phyloP scores from a whole-genome alignment of 2,113 vertebrate genomes.

The Limanda limanda region DNA sequence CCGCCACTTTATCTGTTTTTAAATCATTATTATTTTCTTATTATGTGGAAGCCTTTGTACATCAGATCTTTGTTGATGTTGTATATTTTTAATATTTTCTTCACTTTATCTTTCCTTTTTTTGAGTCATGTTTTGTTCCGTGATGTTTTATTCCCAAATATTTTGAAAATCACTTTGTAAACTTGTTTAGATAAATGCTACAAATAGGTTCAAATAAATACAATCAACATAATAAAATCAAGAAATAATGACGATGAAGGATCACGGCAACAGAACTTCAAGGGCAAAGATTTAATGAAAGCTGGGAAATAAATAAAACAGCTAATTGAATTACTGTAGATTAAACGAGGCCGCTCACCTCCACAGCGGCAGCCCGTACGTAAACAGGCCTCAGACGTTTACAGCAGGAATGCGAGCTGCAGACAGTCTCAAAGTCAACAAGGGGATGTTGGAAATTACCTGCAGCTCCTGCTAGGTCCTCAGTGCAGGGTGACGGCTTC shows the following conservation, averaged over 20 bases:
- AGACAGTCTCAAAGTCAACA: slow-evolving; percentile 38
- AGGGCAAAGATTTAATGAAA: slow-evolving; percentile 3
- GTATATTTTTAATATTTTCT: no score
- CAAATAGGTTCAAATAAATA: no score
- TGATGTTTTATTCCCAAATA: no score
- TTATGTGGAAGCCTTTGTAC: no score
- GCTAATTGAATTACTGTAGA: neutral
- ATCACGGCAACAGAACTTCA: slow-evolving; percentile 3
- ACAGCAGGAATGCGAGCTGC: slow-evolving; percentile 13
- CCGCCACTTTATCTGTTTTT: no score
- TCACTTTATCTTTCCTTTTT: no score
- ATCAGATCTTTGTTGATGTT: no score
- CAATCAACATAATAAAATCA: neutral
- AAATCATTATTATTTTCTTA: no score
- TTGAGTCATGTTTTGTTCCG: no score
- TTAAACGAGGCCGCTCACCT: slow-evolving; percentile 9
- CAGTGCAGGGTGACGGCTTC: slow-evolving; percentile 29
- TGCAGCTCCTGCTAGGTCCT: neutral
- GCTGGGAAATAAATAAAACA: slow-evolving; percentile 21
- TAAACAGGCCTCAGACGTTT: neutral
- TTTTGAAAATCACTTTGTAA: no score
- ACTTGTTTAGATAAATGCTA: no score
- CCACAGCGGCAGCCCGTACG: neutral
- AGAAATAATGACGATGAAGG: neutral
- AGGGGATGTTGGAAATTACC: slow-evolving; percentile 43